Base-by-base conservation (phyloP, 2,888 invertebrate species). In the Thyatira batis region DNA sequence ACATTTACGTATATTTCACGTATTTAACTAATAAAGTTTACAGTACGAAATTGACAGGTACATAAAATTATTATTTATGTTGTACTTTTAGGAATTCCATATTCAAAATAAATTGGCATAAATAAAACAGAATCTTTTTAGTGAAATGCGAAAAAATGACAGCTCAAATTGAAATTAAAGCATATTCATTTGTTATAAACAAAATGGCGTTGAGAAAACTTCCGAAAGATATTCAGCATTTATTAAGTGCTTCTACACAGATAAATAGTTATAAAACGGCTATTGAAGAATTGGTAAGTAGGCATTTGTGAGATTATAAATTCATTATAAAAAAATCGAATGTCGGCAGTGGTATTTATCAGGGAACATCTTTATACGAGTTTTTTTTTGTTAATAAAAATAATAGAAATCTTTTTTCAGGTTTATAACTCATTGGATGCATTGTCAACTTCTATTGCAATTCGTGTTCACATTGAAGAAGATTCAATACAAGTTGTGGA, bases 401-500 rank as follows among this genome's bases (percentile, higher is more conserved):
- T n/a, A n/a, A n/a, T n/a, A n/a, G n/a, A 17, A 44, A 45, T 51
- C 49, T 58, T 52, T 58, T 80, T 78, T 51, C 59, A 95, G 95
- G 92, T 95, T 27, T 88, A 93, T 58, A 96, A 96, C 84, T 92
- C 95, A 23, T 77, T 96, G 58, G 95, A 96, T 83, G 95, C 95
- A 9, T 92, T 92, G 60, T 93, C 96, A 1, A 94, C 93, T 17
- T 94, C 94, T 21, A 93, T 97, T 54, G 95, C 95, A 20, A 90
- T 96, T 51, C 90, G 96, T 70, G 77, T 96, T 21, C 89, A 96
- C 78, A 81, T 94, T 23, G 76, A 85, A 53, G 89, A 93, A 58
- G 92, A 92, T 67, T 92, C 91, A 63, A 91, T 97, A 62, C 95
- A 95, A 92, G 95, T 97, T 5, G 92, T 96, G 39, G 97, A 97